A percentile compares a stretch with the other conserved stretches of the same genome.
These are phyloP conservation scores for Oriolus oriolus DNA, from an alignment of 2,113 vertebrate species.

Conservation along the genomic window DNA sequence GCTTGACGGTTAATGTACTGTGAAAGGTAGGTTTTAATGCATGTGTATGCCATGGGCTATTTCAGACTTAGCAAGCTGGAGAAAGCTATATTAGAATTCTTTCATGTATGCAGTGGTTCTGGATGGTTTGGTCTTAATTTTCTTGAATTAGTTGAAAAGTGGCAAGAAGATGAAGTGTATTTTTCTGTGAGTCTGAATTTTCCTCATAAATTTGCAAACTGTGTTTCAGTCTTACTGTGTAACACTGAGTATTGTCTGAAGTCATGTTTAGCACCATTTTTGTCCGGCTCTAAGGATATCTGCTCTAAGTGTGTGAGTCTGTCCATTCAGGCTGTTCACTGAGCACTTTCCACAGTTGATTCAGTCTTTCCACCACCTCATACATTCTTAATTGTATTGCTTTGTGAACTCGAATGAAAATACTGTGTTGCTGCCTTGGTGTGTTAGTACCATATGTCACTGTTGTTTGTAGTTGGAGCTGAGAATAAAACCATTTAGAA, in stretches of 20 bases:
- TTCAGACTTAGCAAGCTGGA: not conserved
- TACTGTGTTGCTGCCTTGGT: not conserved
- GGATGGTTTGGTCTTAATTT: not conserved
- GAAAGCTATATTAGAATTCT: not conserved
- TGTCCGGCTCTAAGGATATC: not conserved
- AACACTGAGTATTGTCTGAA: not conserved
- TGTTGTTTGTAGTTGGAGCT: not conserved
- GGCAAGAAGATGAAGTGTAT: not conserved
- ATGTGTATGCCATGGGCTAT: not conserved
- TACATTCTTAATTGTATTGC: not conserved
- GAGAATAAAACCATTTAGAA: not conserved
- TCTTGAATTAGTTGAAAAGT: not conserved
- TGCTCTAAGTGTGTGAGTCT: not conserved
- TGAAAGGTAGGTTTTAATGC: not conserved
- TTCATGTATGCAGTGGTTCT: not conserved
- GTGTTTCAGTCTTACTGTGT: not conserved
- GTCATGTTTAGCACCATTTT: not conserved
- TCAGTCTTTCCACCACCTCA: not conserved
- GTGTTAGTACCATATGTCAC: not conserved
- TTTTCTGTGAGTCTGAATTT: not conserved
- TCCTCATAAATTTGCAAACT: not conserved
- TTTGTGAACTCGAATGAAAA: not conserved
- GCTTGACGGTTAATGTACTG: not conserved
- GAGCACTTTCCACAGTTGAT: not conserved
- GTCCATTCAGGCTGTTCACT: not conserved